Evolutionary conservation across 2,113 vertebrate genomes (phyloP).

Genomic region (Pseudorectes ferrugineus): DNA sequence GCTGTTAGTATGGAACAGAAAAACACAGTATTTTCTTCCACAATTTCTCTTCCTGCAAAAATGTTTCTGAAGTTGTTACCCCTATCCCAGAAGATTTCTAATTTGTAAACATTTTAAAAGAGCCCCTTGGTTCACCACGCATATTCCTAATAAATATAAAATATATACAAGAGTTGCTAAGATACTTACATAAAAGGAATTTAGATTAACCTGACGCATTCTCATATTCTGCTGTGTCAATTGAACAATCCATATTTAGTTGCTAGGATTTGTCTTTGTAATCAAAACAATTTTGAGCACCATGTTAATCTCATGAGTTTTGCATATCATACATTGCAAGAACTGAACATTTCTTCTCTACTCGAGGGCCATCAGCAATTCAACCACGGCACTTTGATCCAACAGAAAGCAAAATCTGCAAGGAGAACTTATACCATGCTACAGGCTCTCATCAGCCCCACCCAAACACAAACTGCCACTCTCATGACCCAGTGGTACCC

Average conservation of each 20-base stretch:
- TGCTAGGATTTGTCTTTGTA: neutral
- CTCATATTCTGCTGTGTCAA: neutral
- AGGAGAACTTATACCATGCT: accelerated
- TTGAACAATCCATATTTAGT: neutral
- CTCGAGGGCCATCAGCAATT: neutral
- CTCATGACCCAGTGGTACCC: neutral
- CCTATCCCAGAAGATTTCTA: neutral
- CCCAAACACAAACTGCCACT: neutral
- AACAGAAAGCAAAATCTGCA: neutral
- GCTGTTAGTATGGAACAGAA: neutral
- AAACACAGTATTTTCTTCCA: neutral
- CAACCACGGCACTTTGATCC: accelerated
- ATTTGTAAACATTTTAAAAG: neutral
- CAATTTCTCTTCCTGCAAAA: neutral
- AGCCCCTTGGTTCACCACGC: neutral
- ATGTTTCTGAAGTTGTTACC: neutral
- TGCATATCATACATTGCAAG: neutral
- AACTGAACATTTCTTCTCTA: neutral
- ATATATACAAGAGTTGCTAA: neutral
- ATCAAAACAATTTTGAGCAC: neutral
- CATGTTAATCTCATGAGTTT: neutral
- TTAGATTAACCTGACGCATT: neutral
- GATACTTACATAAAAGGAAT: neutral
- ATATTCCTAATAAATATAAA: neutral
- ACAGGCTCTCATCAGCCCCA: neutral